phyloP scores from a whole-genome alignment of 2,797 vertebrate species.

The Xenops minutus region DNA sequence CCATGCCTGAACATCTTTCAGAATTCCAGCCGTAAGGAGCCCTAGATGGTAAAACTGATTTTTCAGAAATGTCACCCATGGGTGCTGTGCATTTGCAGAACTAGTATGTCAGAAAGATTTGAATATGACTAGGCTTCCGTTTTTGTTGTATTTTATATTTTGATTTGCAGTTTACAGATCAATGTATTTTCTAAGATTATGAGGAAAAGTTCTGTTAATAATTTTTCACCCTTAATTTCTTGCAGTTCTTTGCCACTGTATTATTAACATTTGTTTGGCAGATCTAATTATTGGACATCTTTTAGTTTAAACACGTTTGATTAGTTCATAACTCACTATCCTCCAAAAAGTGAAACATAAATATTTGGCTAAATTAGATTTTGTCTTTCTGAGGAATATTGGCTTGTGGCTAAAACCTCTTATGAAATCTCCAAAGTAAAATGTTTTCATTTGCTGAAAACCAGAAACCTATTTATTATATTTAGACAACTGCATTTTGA shows the following conservation, averaged over 20 bases:
- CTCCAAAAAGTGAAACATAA: constrained; percentile 2
- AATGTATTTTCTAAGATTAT: neutral
- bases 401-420: constrained; percentile 24
- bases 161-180: neutral
- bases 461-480: neutral
- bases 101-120: neutral
- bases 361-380: constrained; percentile 29
- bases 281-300: neutral
- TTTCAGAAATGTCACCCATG: neutral
- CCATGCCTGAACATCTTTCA: neutral
- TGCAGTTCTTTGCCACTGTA: neutral
- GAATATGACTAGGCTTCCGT: neutral
- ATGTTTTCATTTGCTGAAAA: constrained; percentile 35
- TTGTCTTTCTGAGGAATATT: neutral
- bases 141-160: neutral
- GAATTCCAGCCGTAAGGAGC: neutral
- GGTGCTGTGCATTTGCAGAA: neutral
- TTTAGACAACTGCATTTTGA: constrained; percentile 4
- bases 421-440: neutral
- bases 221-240: neutral
- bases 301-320: constrained; percentile 8
- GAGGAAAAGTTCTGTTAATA: neutral
- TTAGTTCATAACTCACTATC: constrained; percentile 7
- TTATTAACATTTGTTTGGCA: neutral
- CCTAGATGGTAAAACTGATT: neutral